Percentiles rank a stretch among this genome's conserved stretches.
Evolutionary conservation across 2,888 invertebrate genomes (phyloP).

Genomic region (Sphaerophoria rueppellii): DNA sequence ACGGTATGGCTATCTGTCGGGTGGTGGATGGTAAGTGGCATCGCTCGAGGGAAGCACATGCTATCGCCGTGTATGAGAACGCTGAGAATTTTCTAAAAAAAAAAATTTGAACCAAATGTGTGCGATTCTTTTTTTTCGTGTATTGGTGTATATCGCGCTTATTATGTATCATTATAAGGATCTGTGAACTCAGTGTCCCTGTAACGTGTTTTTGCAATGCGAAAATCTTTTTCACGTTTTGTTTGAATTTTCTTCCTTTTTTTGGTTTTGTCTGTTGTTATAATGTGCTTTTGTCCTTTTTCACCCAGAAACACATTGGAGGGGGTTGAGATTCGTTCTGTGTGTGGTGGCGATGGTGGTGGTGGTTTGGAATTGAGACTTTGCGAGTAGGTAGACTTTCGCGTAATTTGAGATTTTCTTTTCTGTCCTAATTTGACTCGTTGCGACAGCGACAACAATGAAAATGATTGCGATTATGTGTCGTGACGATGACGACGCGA

Average conservation of each 20-base stretch:
- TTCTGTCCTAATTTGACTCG: conserved; percentile 80
- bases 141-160: conserved; percentile 63
- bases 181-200: conserved; percentile 59
- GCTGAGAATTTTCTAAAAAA: conserved; percentile 11
- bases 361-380: background rate
- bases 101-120: background rate
- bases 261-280: conserved; percentile 15
- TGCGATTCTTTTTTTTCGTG: conserved; percentile 36
- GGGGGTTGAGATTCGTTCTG: conserved; percentile 19
- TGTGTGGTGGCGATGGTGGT: conserved; percentile 4
- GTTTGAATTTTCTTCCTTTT: conserved; percentile 16
- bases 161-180: conserved; percentile 73
- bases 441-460: conserved; percentile 75
- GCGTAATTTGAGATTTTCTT: conserved; percentile 72
- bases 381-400: conserved; percentile 42
- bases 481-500: background rate
- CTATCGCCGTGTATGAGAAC: conserved; percentile 52
- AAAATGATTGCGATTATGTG: conserved; percentile 34
- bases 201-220: conserved; percentile 72
- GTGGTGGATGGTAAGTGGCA: conserved; percentile 29
- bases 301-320: background rate
- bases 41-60: conserved; percentile 67
- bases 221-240: conserved; percentile 72
- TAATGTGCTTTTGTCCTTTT: conserved; percentile 52
- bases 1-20: conserved; percentile 67